phyloP scores from a whole-genome alignment of 2,797 vertebrate genomes.

The Platalea minor region DNA sequence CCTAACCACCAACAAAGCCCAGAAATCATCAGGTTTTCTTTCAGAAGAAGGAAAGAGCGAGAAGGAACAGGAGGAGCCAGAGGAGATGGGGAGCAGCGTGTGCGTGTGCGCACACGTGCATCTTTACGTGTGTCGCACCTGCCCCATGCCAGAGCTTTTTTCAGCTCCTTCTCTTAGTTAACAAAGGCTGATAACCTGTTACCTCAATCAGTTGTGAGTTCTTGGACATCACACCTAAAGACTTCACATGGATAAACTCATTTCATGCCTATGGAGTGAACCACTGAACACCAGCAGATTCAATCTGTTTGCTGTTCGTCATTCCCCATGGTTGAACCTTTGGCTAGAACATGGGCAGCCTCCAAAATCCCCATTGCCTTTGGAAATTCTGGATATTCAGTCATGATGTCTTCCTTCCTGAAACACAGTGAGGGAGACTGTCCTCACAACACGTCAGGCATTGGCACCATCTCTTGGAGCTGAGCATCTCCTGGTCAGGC shows the following conservation, averaged over 20 bases:
- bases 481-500: background rate
- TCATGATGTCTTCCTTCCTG: background rate
- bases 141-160: background rate
- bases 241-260: background rate
- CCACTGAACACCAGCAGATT: background rate
- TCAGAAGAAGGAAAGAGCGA: slow-evolving; percentile 23
- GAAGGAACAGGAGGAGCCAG: background rate
- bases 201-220: background rate
- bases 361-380: background rate
- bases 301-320: background rate
- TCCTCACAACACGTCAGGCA: accelerated
- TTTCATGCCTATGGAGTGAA: background rate
- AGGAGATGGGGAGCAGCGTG: background rate
- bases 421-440: background rate
- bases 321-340: background rate
- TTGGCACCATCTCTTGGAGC: accelerated
- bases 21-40: slow-evolving; percentile 60
- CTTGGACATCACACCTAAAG: background rate
- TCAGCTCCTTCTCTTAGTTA: background rate
- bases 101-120: accelerated
- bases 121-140: background rate
- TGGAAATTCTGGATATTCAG: background rate
- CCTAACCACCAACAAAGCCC: slow-evolving; percentile 71
- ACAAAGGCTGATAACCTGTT: background rate
- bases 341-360: background rate